Evolutionary conservation across 1,140 invertebrate species (phyloP), one percentile per base, ranked within the genome.

Genomic region (Hylaeus anthracinus): DNA sequence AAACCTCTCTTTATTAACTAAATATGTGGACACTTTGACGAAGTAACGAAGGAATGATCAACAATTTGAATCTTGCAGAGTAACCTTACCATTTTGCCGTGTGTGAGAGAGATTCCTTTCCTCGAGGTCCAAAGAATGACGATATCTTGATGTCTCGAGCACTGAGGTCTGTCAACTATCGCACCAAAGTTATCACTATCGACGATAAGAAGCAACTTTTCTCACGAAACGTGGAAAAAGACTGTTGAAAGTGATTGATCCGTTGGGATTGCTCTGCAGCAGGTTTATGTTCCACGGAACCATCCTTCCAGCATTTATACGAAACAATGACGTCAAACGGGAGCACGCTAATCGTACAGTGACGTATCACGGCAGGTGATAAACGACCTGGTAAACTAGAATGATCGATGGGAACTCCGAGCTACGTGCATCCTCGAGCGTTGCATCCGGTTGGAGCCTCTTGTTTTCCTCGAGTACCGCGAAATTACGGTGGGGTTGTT

Each of bases 291-390:
- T 70, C 58, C 5, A 41, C 43, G 45, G 5, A 65, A 66, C 61
- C 61, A 69, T 48, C 53, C 71, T 82, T 72, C 72, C 71, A 48
- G 86, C 85, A 89, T 93, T 92, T 93, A 93, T 93, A 93, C 83
- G 76, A 81, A 79, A 79, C 56, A 85, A 79, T 93, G 92, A 93
- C 92, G 92, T 92, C 91, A 93, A 92, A 92, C 78, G 82, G 88
- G 89, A 81, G 71, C 87, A 90, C 85, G 92, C 91, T 93, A 93
- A 93, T 90, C 80, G 84, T 92, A 90, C 82, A 89, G 86, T 92
- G 91, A 93, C 90, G 92, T 75, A 89, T 81, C 72, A 8, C 64
- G 79, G 9, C 55, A 86, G 82, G 90, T 90, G 92, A 90, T 93
- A 93, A 93, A 74, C 90, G 85, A 90, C 87, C 88, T 86, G 86